These are phyloP conservation scores for Mormyrus iriodes DNA, from an alignment of 2,113 vertebrate species.

Conservation along the genomic window DNA sequence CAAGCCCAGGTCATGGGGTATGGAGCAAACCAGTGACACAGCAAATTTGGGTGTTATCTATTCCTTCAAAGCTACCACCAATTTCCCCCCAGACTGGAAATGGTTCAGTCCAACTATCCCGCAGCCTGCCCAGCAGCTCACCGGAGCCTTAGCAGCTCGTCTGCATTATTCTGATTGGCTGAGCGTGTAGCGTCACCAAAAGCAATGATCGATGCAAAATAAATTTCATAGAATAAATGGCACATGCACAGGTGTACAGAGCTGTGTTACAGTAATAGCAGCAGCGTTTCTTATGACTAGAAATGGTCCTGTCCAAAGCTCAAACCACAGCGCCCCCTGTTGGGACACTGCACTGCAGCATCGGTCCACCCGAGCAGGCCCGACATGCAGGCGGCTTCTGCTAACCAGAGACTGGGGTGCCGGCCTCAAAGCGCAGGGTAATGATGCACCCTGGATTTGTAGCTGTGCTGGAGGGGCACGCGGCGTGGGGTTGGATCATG, in stretches of 20 bases:
- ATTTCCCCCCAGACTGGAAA: neutral
- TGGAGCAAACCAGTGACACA: neutral
- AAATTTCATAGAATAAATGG: neutral
- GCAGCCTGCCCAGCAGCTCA: neutral
- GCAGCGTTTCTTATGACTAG: neutral
- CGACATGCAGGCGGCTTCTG: neutral
- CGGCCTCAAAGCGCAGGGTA: neutral
- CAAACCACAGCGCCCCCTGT: neutral
- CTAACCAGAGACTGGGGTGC: neutral
- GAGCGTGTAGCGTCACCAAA: neutral
- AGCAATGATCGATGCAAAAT: neutral
- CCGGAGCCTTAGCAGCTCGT: neutral
- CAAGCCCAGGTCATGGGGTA: neutral
- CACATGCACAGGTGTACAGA: neutral
- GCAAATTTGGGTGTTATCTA: neutral
- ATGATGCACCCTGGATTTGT: conserved; percentile 12
- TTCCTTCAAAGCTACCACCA: neutral
- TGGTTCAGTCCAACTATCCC: neutral
- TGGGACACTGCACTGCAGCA: neutral
- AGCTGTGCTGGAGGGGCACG: neutral
- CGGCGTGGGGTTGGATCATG: neutral
- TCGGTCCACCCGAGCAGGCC: neutral
- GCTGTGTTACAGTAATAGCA: neutral
- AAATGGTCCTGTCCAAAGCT: neutral
- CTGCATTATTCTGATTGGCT: neutral